A percentile compares a stretch with the other conserved stretches of the same genome.
Evolutionary conservation across 1,140 invertebrate genomes (phyloP).

Genomic region (Lerema accius): DNA sequence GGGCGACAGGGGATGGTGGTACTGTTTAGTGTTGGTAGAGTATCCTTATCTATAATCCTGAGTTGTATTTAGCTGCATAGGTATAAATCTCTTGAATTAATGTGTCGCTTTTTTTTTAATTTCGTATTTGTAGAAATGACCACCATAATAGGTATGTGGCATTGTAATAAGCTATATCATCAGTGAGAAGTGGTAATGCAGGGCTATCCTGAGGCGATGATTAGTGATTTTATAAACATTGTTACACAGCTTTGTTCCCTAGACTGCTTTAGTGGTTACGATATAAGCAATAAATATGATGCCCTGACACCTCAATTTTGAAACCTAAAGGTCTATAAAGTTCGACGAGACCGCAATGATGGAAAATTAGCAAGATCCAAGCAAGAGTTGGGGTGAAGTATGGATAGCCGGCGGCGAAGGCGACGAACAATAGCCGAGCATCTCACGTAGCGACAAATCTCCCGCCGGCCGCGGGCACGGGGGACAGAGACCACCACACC

Average conservation of each 20-base stretch:
- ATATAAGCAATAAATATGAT: constrained; percentile 73
- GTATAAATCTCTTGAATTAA: too few species aligned
- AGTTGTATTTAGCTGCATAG: too few species aligned
- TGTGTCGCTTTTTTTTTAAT: too few species aligned
- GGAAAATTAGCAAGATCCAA: constrained; percentile 80
- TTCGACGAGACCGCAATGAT: constrained; percentile 72
- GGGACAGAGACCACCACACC: constrained; percentile 39
- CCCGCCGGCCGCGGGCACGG: constrained; percentile 46
- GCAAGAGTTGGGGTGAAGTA: constrained; percentile 72
- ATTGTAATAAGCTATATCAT: constrained; percentile 15
- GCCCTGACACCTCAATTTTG: constrained; percentile 78
- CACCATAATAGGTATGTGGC: too few species aligned
- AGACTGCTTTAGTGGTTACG: constrained; percentile 48
- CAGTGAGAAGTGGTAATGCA: constrained; percentile 53
- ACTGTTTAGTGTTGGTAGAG: too few species aligned
- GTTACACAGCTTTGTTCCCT: constrained; percentile 40
- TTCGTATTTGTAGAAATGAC: too few species aligned
- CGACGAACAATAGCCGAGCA: constrained; percentile 54
- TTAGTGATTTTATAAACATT: constrained; percentile 65
- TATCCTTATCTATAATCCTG: too few species aligned
- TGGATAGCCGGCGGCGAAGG: constrained; percentile 62
- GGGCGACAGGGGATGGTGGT: too few species aligned
- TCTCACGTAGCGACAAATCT: constrained; percentile 50
- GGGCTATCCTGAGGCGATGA: constrained; percentile 52
- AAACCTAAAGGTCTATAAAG: constrained; percentile 75